Percentiles rank a stretch among this genome's conserved stretches.
Evolutionary conservation across 2,888 invertebrate species (phyloP).

Genomic region (Dione vanillae): DNA sequence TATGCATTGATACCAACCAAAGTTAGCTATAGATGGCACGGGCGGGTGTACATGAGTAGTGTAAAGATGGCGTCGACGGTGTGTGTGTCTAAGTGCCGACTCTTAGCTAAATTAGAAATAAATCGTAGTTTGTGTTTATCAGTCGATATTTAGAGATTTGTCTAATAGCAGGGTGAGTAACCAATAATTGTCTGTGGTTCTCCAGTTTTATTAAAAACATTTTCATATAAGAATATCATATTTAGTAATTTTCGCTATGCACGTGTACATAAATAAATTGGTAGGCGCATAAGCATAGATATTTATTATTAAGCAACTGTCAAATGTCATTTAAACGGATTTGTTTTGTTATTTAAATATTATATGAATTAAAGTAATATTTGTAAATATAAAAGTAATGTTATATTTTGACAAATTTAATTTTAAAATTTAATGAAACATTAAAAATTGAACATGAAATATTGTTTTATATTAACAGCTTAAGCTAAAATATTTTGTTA

Average conservation of each 20-base stretch:
- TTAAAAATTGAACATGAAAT: background rate
- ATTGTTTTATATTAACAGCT: background rate
- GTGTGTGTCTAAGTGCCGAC: conserved; percentile 85
- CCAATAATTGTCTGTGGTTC: conserved; percentile 51
- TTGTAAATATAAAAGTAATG: background rate
- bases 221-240: conserved; percentile 69
- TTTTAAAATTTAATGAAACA: background rate
- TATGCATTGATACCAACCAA: conserved; percentile 43
- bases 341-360: conserved; percentile 37
- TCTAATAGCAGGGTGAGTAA: conserved; percentile 79
- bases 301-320: conserved; percentile 65
- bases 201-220: conserved; percentile 50
- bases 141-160: conserved; percentile 79
- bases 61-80: conserved; percentile 86
- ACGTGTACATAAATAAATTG: conserved; percentile 63
- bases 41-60: conserved; percentile 62
- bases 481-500: background rate
- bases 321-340: conserved; percentile 70
- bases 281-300: conserved; percentile 53
- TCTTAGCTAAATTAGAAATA: conserved; percentile 85
- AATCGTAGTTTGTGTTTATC: conserved; percentile 84
- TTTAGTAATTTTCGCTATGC: conserved; percentile 62
- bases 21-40: conserved; percentile 42
- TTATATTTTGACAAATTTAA: background rate
- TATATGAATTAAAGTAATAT: background rate